phyloP scores from a whole-genome alignment of 2,888 invertebrate species.

The Lasioglossum morio region DNA sequence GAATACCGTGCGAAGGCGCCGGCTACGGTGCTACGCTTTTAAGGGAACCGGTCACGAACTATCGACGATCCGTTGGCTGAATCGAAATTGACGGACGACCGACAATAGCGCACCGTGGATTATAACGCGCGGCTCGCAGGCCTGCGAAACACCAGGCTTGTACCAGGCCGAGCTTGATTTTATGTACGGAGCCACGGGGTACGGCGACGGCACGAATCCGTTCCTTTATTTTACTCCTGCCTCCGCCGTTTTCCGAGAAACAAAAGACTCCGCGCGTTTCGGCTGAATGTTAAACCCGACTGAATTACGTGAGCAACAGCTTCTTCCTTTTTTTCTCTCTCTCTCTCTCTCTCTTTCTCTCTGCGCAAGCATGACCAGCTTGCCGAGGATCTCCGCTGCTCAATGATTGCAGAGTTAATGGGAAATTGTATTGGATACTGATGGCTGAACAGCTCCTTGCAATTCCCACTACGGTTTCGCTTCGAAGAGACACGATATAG shows the following conservation, averaged over 20 bases:
- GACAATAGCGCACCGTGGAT: conserved; percentile 54
- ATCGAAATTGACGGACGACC: conserved; percentile 68
- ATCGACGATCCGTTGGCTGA: conserved; percentile 67
- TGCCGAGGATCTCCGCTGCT: not conserved
- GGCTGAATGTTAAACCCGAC: conserved; percentile 30
- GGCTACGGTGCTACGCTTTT: conserved; percentile 41
- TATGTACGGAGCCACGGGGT: conserved; percentile 34
- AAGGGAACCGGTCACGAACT: conserved; percentile 70
- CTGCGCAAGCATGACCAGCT: not conserved
- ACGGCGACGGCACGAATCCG: conserved; percentile 27
- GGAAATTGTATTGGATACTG: not conserved
- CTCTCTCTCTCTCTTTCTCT: not conserved
- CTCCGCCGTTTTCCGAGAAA: conserved; percentile 14
- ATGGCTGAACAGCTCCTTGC: not conserved
- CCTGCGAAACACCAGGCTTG: conserved; percentile 4
- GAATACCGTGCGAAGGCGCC: conserved; percentile 62
- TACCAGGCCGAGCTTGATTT: conserved; percentile 29
- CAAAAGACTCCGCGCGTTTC: conserved; percentile 15
- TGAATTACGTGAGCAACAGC: conserved; percentile 28
- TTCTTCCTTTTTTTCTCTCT: not conserved
- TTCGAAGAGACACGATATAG: not conserved
- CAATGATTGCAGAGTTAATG: not conserved
- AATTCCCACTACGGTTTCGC: not conserved
- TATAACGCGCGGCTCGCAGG: conserved; percentile 34
- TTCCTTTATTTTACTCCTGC: conserved; percentile 27